Evolutionary conservation across 2,113 vertebrate genomes (phyloP), one percentile per base, ranked within the genome.

Genomic region (Cacatua alba): DNA sequence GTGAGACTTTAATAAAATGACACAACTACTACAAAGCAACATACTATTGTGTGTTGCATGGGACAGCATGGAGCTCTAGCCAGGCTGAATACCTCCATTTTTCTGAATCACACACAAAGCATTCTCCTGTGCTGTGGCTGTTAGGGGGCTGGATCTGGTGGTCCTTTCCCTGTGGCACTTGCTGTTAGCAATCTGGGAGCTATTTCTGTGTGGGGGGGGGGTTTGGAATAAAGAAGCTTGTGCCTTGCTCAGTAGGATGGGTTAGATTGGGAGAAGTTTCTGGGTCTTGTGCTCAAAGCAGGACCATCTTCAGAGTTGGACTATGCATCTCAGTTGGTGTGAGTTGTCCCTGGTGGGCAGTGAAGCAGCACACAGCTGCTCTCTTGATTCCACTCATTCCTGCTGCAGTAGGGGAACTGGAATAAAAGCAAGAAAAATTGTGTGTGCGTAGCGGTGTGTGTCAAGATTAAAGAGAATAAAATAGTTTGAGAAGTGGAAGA

Each of bases 241-340:
- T 55, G 18, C 4, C 1, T 49, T 55, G 31, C 2, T 3, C 26
- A 28, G 41, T 8, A 15, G 48, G 25, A 18, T 53, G 23, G 26
- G 19, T 31, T 52, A 31, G 16, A 29, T 53, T 26, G 17, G 48
- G 55, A 49, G 53, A 49, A 2, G 35, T 35, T 53, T 53, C 68
- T 68, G 25, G 24, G 53, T 18, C 39, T 57, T 35, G 17, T 39
- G 10, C 14, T 48, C 11, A 43, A 25, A 65, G 52, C 23, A 23
- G 11, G 25, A 18, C 24, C 11, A 23, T 1, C 7, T 41, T 62
- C 26, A 24, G 29, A n/a, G 18, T 1, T 25, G 20, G 21, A 20
- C 18, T 11, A 11, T 0, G 0, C n/a, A 62, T 35, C 12, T 75
- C 3, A 9, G n/a, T 16, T 10, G 26, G 21, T 57, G 25, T 17